Evolutionary conservation across 1,140 invertebrate species (phyloP), one percentile per base, ranked within the genome.

Genomic region (Nomia melanderi): DNA sequence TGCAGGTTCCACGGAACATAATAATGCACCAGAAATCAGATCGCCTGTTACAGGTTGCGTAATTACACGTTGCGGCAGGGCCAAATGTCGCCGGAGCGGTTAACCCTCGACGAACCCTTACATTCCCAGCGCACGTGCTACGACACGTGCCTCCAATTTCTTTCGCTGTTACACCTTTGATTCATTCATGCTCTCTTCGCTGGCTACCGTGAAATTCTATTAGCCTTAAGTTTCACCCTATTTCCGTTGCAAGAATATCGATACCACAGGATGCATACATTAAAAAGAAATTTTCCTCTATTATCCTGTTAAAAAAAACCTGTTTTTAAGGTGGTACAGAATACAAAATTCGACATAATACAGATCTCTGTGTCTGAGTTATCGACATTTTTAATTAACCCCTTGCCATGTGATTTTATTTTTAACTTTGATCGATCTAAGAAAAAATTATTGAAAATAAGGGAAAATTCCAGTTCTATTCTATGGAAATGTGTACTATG

Each of bases 31-130:
- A 33, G 53, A 71, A 78, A 86, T 86, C 81, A 83, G 74, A 85
- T 86, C 23, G 63, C 78, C 72, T 84, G 82, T 78, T 72, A 73
- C 63, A 14, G 23, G 33, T 2, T 57, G 25, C 41, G 71, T 86
- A 86, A 86, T 86, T 86, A 83, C n/a, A 85, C 59, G 83, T 73
- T 85, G n/a, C 39, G 36, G 7, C 14, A 1, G 56, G 63, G 84
- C 84, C 84, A 86, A 86, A 86, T 86, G 84, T 86, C 83, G 77
- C 74, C 69, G 70, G 72, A 77, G 59, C 36, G 78, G 84, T 89
- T 88, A 85, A 88, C 87, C 84, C 81, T 25, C 39, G 29, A 60
- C 41, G 54, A 84, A 79, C 83, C 86, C 80, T 78, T 75, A 79
- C 54, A 78, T 78, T 66, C 41, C 31, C 39, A n/a, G 53, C 53